These are phyloP conservation scores for Hesperia comma DNA, from an alignment of 2,888 invertebrate genomes.

Conservation along the genomic window DNA sequence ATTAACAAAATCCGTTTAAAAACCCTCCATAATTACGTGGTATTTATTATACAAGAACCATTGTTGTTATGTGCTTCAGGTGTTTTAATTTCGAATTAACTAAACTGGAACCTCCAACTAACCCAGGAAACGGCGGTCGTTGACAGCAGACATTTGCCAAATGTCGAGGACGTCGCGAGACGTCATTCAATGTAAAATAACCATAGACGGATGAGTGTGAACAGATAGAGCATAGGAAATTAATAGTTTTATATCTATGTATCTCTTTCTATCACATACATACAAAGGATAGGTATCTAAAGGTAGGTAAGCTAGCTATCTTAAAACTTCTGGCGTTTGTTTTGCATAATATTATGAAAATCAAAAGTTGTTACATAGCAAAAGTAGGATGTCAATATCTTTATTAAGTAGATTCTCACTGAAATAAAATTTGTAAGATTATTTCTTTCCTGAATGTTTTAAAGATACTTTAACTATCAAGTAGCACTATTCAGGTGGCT, in stretches of 20 bases:
- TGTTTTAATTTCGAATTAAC: conserved; percentile 15
- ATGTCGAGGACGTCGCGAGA: conserved; percentile 25
- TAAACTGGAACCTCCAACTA: conserved; percentile 19
- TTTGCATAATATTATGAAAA: too few species aligned
- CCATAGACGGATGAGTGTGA: neutral
- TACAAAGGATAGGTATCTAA: too few species aligned
- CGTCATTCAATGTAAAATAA: conserved; percentile 34
- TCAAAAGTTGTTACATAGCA: too few species aligned
- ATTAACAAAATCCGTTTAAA: neutral
- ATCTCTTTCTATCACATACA: too few species aligned
- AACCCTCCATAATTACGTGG: neutral
- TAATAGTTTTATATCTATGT: neutral
- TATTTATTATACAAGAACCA: conserved; percentile 1
- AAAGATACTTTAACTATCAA: too few species aligned
- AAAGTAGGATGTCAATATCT: too few species aligned
- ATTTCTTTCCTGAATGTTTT: too few species aligned
- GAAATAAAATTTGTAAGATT: too few species aligned
- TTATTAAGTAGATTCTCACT: too few species aligned
- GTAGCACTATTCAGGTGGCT: too few species aligned
- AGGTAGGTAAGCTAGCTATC: too few species aligned
- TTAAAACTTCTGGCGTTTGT: too few species aligned
- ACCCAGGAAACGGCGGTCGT: conserved; percentile 32
- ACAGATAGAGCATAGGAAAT: neutral
- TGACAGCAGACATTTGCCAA: conserved; percentile 34
- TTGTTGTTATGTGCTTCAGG: neutral